Evolutionary conservation across 2,797 vertebrate genomes (phyloP).

Genomic region (Bufotes viridis): DNA sequence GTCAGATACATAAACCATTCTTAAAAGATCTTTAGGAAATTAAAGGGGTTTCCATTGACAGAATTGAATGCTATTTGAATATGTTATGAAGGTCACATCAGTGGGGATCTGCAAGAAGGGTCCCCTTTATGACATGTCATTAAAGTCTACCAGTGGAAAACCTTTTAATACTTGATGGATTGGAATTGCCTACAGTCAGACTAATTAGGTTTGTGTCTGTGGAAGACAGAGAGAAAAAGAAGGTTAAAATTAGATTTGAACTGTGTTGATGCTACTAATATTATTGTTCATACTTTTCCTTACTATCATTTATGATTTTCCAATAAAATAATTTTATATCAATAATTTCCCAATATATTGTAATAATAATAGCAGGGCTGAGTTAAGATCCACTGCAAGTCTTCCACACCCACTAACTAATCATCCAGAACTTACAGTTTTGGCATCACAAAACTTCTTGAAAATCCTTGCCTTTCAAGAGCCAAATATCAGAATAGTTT

Average conservation of each 20-base stretch:
- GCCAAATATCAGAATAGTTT: too few relatives aligned
- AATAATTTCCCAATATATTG: too few relatives aligned
- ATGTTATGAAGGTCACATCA: conserved; percentile 6
- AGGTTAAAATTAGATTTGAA: background rate
- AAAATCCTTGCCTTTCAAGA: too few relatives aligned
- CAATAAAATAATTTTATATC: too few relatives aligned
- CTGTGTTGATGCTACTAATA: background rate
- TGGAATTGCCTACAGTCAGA: background rate
- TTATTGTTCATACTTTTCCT: background rate
- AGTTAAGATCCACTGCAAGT: too few relatives aligned
- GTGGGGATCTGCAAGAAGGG: background rate
- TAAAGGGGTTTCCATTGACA: background rate
- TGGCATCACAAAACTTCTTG: too few relatives aligned
- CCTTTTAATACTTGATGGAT: background rate
- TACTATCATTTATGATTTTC: background rate
- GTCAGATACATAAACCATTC: background rate
- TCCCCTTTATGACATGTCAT: background rate
- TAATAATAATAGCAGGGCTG: too few relatives aligned
- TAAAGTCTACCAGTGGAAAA: background rate
- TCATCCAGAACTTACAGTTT: too few relatives aligned
- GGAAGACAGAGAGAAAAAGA: background rate
- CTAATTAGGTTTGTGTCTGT: background rate
- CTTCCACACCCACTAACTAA: too few relatives aligned
- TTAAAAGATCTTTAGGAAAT: background rate
- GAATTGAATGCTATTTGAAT: background rate